Evolutionary conservation across 2,113 vertebrate genomes (phyloP).

Genomic region (Mus pahari): DNA sequence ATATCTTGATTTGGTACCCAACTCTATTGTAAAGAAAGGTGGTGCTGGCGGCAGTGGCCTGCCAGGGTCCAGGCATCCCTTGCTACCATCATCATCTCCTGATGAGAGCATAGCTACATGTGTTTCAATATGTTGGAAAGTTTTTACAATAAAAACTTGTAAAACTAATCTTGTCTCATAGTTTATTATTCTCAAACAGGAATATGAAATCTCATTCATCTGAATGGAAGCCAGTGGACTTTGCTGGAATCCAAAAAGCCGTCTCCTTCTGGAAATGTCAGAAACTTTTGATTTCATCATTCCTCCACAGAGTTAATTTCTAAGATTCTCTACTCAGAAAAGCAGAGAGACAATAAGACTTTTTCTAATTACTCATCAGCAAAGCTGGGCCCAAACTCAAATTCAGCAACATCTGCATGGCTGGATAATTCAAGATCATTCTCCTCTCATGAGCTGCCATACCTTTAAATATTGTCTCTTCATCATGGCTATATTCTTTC

Average conservation of each 20-base stretch:
- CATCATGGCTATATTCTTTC: neutral
- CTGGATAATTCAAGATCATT: neutral
- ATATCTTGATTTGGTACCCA: neutral
- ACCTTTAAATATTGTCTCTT: neutral
- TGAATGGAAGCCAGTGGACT: neutral
- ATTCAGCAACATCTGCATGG: neutral
- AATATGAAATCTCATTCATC: fast-evolving
- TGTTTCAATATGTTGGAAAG: neutral
- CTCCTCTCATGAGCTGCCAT: neutral
- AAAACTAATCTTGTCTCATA: neutral
- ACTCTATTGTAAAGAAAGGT: neutral
- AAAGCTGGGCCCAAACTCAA: neutral
- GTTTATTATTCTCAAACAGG: neutral
- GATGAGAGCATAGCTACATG: too few species aligned
- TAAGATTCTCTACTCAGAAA: neutral
- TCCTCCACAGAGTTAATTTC: neutral
- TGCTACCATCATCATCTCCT: neutral
- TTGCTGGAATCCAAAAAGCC: neutral
- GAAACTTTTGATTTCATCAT: neutral
- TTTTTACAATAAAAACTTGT: neutral
- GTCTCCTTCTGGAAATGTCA: neutral
- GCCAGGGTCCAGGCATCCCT: neutral
- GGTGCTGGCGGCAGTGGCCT: too few species aligned
- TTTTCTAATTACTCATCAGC: neutral
- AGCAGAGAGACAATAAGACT: neutral